These are phyloP conservation scores for Phoeniculus purpureus DNA, from an alignment of 2,797 vertebrate species.

Conservation along the genomic window DNA sequence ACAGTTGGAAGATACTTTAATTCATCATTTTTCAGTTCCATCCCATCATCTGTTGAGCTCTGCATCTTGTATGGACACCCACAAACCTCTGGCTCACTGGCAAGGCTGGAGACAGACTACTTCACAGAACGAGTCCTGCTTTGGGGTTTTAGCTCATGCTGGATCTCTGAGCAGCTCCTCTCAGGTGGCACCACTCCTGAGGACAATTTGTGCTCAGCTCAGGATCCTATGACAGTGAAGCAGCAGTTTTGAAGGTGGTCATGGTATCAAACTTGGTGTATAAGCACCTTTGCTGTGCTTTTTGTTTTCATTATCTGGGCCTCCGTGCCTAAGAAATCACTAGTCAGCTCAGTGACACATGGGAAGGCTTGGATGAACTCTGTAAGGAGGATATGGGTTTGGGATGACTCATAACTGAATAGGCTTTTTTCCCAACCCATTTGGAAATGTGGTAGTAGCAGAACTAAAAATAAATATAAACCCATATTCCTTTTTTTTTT, in stretches of 20 bases:
- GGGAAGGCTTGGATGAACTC: not conserved
- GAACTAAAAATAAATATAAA: not conserved
- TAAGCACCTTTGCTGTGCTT: not conserved
- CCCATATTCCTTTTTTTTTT: not conserved
- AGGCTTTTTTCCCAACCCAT: not conserved
- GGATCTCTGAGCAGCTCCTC: not conserved
- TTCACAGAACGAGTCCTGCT: not conserved
- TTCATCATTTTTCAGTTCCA: not conserved
- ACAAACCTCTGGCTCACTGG: not conserved
- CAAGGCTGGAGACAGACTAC: not conserved
- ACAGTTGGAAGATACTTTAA: not conserved
- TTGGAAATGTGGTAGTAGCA: not conserved
- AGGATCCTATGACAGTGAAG: not conserved
- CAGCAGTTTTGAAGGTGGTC: not conserved
- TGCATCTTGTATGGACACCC: not conserved
- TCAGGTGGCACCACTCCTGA: not conserved
- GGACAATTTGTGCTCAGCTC: not conserved
- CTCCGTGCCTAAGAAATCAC: not conserved
- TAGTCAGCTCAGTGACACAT: not conserved
- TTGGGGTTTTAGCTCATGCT: not conserved
- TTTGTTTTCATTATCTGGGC: not conserved
- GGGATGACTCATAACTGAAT: not conserved
- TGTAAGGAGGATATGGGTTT: not conserved
- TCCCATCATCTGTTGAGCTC: not conserved
- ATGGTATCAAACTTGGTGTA: not conserved